A percentile compares a stretch with the other conserved stretches of the same genome.
Conservation (phyloP, 2,888 invertebrate genomes). For the Dysmachus trigonus region DNA sequence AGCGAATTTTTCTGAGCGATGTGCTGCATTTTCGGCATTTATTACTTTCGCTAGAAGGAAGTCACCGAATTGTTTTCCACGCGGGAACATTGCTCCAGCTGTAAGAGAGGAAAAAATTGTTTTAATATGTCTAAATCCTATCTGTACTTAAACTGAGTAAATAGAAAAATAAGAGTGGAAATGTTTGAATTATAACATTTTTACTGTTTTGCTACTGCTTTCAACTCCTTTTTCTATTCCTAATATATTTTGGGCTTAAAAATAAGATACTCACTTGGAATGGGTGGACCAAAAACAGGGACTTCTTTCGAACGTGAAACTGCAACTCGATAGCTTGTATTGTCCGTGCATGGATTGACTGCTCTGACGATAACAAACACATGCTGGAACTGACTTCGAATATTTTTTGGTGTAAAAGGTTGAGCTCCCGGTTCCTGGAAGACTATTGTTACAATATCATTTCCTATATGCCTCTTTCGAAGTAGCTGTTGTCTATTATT, state of each 20-base stretch:
- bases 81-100: conserved; percentile 84
- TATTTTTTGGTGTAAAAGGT: conserved; percentile 92
- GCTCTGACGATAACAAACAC: conserved; percentile 93
- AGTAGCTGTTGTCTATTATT: conserved; percentile 94
- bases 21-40: conserved; percentile 96
- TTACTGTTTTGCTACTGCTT: too few relatives aligned
- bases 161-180: too few relatives aligned
- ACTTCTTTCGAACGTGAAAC: conserved; percentile 90
- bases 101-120: not conserved
- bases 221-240: too few relatives aligned
- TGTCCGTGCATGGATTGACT: conserved; percentile 89
- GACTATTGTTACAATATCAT: conserved; percentile 96
- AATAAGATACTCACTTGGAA: conserved; percentile 66
- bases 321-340: conserved; percentile 85
- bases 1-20: conserved; percentile 94
- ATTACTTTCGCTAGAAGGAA: conserved; percentile 94
- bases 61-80: conserved; percentile 93
- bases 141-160: not conserved
- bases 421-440: conserved; percentile 93
- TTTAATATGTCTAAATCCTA: not conserved
- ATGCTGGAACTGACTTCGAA: conserved; percentile 97
- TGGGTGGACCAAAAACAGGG: conserved; percentile 94
- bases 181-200: too few relatives aligned
- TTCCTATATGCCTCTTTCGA: conserved; percentile 95
- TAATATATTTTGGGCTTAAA: not conserved